Evolutionary conservation across 2,888 invertebrate species (phyloP).

Genomic region (Dexiosoma caninum): DNA sequence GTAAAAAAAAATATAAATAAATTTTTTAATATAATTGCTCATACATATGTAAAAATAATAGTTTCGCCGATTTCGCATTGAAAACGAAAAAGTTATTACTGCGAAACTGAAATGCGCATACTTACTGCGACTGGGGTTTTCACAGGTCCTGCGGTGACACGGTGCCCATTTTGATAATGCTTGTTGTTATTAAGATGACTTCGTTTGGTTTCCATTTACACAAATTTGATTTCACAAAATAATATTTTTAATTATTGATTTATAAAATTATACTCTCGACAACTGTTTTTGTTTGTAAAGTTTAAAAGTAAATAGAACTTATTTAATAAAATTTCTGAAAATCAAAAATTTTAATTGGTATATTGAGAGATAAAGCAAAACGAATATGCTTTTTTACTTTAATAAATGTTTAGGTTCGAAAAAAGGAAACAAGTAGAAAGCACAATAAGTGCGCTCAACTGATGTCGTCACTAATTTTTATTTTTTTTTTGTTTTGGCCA

Average conservation of each 20-base stretch:
- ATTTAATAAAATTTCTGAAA: not conserved
- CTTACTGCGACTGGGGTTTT: constrained; percentile 60
- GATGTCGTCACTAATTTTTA: no score
- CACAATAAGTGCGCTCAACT: no score
- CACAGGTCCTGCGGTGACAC: constrained; percentile 32
- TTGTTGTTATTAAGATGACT: constrained; percentile 38
- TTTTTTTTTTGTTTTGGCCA: no score
- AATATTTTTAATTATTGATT: not conserved
- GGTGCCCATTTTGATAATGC: constrained; percentile 34
- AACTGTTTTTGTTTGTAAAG: not conserved
- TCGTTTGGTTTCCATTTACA: constrained; percentile 65
- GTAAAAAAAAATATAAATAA: no score
- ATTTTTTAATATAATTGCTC: not conserved
- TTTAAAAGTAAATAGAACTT: not conserved
- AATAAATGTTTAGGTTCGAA: no score
- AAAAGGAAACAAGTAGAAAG: no score
- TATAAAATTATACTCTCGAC: constrained; percentile 23
- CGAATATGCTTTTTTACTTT: not conserved
- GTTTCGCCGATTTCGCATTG: not conserved
- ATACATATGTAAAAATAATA: not conserved
- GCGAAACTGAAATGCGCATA: not conserved
- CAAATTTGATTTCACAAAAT: not conserved
- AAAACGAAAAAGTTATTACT: not conserved
- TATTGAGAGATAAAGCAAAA: constrained; percentile 38
- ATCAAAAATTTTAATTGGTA: constrained; percentile 4